Conservation (phyloP, 2,888 invertebrate genomes). For the Bimastos eiseni region DNA sequence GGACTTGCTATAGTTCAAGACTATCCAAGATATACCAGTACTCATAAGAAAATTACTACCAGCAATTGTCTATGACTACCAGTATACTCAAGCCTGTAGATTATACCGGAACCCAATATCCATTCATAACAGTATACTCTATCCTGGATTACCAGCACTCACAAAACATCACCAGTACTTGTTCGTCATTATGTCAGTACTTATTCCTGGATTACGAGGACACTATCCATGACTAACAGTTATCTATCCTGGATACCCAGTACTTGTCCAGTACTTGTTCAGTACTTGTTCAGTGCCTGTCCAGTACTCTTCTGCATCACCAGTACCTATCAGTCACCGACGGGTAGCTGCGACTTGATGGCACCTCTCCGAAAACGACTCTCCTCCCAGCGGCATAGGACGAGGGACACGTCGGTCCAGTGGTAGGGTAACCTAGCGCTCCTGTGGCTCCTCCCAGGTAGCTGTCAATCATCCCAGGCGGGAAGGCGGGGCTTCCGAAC, state of each 20-base stretch:
- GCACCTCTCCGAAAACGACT: not conserved
- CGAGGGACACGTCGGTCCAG: not conserved
- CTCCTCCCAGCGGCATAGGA: not conserved
- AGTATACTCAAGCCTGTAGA: too few relatives aligned
- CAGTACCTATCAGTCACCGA: constrained; percentile 2
- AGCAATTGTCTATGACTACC: too few relatives aligned
- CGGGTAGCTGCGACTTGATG: not conserved
- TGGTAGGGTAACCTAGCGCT: not conserved
- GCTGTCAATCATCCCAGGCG: constrained; percentile 19
- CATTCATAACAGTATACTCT: too few relatives aligned
- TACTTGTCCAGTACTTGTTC: not conserved
- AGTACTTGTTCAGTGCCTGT: not conserved
- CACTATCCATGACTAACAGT: not conserved
- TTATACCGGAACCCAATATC: too few relatives aligned
- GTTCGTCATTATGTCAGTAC: not conserved
- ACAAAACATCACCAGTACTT: not conserved
- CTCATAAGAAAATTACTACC: too few relatives aligned
- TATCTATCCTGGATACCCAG: too few relatives aligned
- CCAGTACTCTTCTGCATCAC: not conserved
- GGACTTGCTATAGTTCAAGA: too few relatives aligned
- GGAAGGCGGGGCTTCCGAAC: not conserved
- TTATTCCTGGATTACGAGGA: too few relatives aligned
- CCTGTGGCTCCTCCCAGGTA: not conserved
- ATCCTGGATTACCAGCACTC: not conserved
- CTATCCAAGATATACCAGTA: too few relatives aligned